Evolutionary conservation across 2,113 vertebrate genomes (phyloP), one percentile per base, ranked within the genome.

Genomic region (Phainopepla nitens): DNA sequence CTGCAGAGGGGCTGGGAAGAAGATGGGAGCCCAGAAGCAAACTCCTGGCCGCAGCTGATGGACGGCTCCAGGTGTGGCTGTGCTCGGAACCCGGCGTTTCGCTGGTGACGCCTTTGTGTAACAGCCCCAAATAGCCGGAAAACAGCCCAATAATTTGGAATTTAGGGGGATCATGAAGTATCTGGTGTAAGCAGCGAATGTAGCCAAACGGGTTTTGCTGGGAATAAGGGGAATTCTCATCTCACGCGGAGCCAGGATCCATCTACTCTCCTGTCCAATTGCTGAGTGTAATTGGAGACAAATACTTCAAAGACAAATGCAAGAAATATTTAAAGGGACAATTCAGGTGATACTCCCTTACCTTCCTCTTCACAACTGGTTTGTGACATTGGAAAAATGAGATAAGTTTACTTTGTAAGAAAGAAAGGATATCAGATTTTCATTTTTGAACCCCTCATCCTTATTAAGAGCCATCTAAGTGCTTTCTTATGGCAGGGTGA

Each of bases 11-110:
- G 60, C 54, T 60, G 86, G 89, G 35, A 91, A 31, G 57, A 66
- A 82, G 96, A 47, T 25, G 82, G 47, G 44, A 92, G 66, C 85
- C 62, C 64, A 9, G 84, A 53, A 95, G 45, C 19, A 78, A 96
- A 54, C 36, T 83, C 51, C 56, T 90, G 36, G 29, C 49, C 13
- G 0, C 2, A 2, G 28, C 24, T 29, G 45, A 24, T 9, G 9
- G 8, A 15, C 9, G 5, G 9, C 27, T 95, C 81, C 83, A 57
- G 82, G 78, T 75, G 60, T 3, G 11, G 50, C 45, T 75, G 65
- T 35, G 66, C 50, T 22, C 31, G 7, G 10, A 83, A 53, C 33
- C 13, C 0, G 0, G 68, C 33, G 6, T 54, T 85, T 60, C 31
- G 35, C 60, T 31, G 44, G 56, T 15, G 89, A 22, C 0, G 2